Evolutionary conservation across 2,113 vertebrate genomes (phyloP), one percentile per base, ranked within the genome.

Genomic region (Rutilus rutilus): DNA sequence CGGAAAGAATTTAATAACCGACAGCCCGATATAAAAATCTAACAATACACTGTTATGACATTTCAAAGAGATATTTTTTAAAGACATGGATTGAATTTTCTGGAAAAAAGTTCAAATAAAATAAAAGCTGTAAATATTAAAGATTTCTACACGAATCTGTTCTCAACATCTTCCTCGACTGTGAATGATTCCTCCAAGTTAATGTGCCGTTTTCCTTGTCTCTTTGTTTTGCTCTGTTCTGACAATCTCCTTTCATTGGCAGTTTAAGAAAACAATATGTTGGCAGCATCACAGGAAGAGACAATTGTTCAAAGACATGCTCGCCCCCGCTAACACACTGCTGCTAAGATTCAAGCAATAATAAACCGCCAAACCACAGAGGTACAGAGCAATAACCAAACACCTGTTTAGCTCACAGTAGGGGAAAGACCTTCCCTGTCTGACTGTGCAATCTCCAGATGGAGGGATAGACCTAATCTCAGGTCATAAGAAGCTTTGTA

Each of bases 351-450:
- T 12, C 64, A 50, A 83, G 80, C 80, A 84, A 77, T 80, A 84
- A 86, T n/a, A 39, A 36, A 84, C 54, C 1, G 5, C 19, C 64
- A 69, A 77, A 54, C 33, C 82, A 77, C 85, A 81, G 23, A 85
- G 87, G 67, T 77, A 74, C 85, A 86, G 71, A 59, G 87, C 87
- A 86, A 84, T 86, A 86, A 88, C 75, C 65, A 39, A 62, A 82
- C 73, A 65, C 52, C 74, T 42, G 84, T 88, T 82, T 82, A 67
- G 62, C 79, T 65, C 60, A n/a, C 60, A 30, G 62, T 23, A 23
- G 42, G 39, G 19, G 10, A 52, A 64, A 65, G 15, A 33, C 19
- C 79, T 67, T 45, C 9, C 42, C 79, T 50, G n/a, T 30, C 10
- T 65, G 78, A 42, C n/a, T 17, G 57, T 19, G 78, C 12, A 81